A percentile compares a stretch with the other conserved stretches of the same genome.
Conservation (phyloP, 2,113 vertebrate genomes). For the Podarcis muralis region DNA sequence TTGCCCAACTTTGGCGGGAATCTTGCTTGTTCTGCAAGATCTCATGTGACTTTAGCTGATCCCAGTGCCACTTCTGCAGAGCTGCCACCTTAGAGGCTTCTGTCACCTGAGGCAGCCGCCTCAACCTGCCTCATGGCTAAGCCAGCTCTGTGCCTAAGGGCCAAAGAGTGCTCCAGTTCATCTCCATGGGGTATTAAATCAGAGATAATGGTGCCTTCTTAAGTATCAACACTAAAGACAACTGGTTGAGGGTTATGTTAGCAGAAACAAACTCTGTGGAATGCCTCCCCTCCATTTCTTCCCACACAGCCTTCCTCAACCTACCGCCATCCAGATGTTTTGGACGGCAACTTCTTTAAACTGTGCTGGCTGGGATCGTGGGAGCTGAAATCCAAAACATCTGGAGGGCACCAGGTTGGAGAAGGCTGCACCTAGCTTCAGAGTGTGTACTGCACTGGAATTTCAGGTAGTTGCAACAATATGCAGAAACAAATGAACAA, state of each 20-base stretch:
- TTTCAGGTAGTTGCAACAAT: constrained; percentile 34
- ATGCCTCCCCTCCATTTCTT: not conserved
- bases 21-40: no score
- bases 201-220: constrained; percentile 46
- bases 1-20: no score
- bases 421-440: not conserved
- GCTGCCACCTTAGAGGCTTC: no score
- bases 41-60: no score
- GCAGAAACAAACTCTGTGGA: rapidly evolving
- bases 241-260: rapidly evolving
- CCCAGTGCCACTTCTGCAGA: no score
- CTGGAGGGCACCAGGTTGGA: no score
- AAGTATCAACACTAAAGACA: constrained; percentile 17
- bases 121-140: no score
- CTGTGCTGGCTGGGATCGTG: no score
- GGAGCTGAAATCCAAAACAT: no score
- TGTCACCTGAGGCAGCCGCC: no score
- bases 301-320: not conserved
- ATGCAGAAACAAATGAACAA: constrained; percentile 22
- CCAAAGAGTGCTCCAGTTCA: constrained; percentile 8
- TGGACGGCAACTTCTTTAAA: no score
- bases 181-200: constrained; percentile 61
- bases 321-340: not conserved
- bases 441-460: constrained; percentile 10
- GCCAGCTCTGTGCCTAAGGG: rapidly evolving